These are phyloP conservation scores for Indri indri DNA, from an alignment of 2,113 vertebrate species.

Conservation along the genomic window DNA sequence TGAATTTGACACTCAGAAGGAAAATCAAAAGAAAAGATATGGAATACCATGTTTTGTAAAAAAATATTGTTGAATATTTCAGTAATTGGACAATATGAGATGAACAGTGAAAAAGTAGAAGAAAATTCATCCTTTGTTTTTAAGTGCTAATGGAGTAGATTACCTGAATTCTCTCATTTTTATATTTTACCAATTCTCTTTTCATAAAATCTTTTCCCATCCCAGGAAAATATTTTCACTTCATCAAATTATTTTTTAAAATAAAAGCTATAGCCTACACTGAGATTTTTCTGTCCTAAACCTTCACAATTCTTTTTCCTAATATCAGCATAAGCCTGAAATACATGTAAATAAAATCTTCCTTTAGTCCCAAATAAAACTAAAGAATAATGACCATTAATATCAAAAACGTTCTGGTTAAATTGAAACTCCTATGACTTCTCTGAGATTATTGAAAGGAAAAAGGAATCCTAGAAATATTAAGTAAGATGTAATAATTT, in stretches of 20 bases:
- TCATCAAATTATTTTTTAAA: constrained; percentile 10
- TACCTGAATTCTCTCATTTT: neutral
- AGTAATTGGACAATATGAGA: neutral
- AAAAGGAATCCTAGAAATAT: neutral
- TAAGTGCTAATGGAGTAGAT: neutral
- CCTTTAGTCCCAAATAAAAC: neutral
- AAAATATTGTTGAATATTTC: neutral
- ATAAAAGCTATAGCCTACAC: neutral
- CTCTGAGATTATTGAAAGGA: neutral
- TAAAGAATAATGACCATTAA: neutral
- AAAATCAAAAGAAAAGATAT: neutral
- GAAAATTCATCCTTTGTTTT: neutral
- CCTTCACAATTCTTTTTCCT: neutral
- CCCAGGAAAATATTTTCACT: neutral
- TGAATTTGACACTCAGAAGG: neutral
- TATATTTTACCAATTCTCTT: neutral
- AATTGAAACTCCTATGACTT: neutral
- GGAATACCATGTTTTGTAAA: neutral
- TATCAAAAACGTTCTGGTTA: neutral
- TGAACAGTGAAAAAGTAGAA: neutral
- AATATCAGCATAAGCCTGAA: neutral
- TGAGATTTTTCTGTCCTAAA: neutral
- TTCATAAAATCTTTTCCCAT: neutral
- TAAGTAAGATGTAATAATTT: neutral
- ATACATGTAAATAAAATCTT: neutral